phyloP scores from a whole-genome alignment of 92 coral and sea anemone genomes.

The Scolanthus callimorphus region DNA sequence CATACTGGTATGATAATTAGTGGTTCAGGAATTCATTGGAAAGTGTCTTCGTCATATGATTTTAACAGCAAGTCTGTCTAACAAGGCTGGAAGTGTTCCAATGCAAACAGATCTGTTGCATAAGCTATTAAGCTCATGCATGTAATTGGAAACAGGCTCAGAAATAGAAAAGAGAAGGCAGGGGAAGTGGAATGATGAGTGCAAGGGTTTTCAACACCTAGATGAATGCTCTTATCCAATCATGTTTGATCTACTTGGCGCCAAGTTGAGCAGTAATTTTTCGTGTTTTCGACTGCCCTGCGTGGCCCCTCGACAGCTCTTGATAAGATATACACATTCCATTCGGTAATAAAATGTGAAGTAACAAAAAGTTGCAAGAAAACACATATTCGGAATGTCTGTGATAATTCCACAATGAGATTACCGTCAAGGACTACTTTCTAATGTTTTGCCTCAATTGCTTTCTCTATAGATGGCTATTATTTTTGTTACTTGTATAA shows the following conservation, averaged over 20 bases:
- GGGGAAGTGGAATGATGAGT: too few species aligned
- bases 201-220: conserved; percentile 26
- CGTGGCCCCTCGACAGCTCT: conserved; percentile 9
- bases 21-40: conserved; percentile 52
- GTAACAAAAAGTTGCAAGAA: too few species aligned
- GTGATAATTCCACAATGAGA: too few species aligned
- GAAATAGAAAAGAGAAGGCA: conserved; percentile 3
- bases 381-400: too few species aligned
- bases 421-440: too few species aligned
- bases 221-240: neutral
- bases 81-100: conserved; percentile 57
- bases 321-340: conserved; percentile 9
- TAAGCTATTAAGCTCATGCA: neutral
- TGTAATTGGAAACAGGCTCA: conserved; percentile 12
- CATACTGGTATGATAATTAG: conserved; percentile 43
- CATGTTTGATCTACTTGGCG: neutral
- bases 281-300: neutral
- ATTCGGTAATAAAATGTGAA: too few species aligned
- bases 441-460: too few species aligned
- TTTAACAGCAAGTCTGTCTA: neutral
- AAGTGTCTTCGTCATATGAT: neutral
- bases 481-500: too few species aligned
- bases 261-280: neutral
- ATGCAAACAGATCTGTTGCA: conserved; percentile 30
- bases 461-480: too few species aligned